phyloP scores from a whole-genome alignment of 2,888 invertebrate species.

The Campoletis raptor region DNA sequence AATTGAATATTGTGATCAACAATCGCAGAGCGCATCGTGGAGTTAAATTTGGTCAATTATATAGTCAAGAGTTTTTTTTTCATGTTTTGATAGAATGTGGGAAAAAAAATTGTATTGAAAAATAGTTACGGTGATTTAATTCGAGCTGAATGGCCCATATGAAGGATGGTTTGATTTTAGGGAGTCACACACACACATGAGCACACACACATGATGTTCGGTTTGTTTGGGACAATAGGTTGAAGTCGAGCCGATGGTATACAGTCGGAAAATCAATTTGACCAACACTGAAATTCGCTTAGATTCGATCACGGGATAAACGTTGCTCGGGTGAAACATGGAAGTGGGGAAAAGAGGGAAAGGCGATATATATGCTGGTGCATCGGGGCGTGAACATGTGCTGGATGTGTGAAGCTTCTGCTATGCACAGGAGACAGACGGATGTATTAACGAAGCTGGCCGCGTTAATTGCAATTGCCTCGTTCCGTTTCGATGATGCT shows the following conservation, averaged over 20 bases:
- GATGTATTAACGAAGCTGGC: conserved; percentile 40
- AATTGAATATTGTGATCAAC: conserved; percentile 6
- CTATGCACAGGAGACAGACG: conserved; percentile 33
- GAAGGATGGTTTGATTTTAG: background rate
- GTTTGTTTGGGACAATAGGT: conserved; percentile 47
- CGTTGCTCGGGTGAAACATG: conserved; percentile 1
- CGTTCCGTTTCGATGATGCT: conserved; percentile 30
- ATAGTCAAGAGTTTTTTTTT: background rate
- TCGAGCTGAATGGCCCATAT: background rate
- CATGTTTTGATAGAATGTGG: background rate
- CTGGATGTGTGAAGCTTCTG: conserved; percentile 25
- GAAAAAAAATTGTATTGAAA: background rate
- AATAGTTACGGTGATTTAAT: conserved; percentile 27
- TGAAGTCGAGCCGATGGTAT: conserved; percentile 18
- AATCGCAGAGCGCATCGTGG: background rate
- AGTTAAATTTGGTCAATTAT: background rate
- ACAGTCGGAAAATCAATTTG: conserved; percentile 61
- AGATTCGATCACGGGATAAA: conserved; percentile 42
- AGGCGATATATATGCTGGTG: conserved; percentile 8
- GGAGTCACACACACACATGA: background rate
- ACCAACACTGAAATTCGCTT: conserved; percentile 47
- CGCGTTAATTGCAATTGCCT: conserved; percentile 57
- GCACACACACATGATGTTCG: conserved; percentile 1
- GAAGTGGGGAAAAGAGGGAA: background rate
- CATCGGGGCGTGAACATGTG: conserved; percentile 32